Base-by-base conservation (phyloP, 2,113 vertebrate species). In the Conger conger region DNA sequence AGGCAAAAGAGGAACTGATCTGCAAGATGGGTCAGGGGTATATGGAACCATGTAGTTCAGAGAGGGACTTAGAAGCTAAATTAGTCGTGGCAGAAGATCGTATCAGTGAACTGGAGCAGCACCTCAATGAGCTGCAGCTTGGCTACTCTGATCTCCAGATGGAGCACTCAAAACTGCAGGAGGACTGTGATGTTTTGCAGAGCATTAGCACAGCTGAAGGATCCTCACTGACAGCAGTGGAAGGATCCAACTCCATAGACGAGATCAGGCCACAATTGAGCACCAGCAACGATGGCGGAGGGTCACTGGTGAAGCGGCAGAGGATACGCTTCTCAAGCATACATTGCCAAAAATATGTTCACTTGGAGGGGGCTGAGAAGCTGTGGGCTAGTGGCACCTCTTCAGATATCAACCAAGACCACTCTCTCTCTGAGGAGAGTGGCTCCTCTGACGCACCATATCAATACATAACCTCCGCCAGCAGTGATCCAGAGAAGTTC, bases 301-400 rank as follows among this genome's bases (percentile, higher is more conserved):
- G 91, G 37, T 90, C 94, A 53, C 92, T 95, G 33, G 87, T 94
- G 63, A 98, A 98, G 89, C 96, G 95, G 84, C 97, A 96, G 91
- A 96, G 96, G 84, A 99, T 99, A 82, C 95, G 96, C 6, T 99
- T 99, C 91, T 97, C 97, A 0, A 98, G 90, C 20, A 99, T 99
- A 89, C 97, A 99, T 87, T 97, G 97, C 92, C 97, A 99, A 91
- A 98, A 96, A 86, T 98, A 98, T 45, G 91, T 94, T 1, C 95
- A 92, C 27, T 88, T 94, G 0, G 96, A 98, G 0, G 94, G 92
- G 36, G 89, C 94, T 0, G 96, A 96, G 80, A 93, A 93, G 57
- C 91, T 92, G 80, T 95, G 94, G 91, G 88, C 93, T 1, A 95
- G 94, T 87, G 95, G 92, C 81, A 92, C 92, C 0, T 95, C 94